Evolutionary conservation across 2,113 vertebrate genomes (phyloP).

Genomic region (Cygnus atratus): DNA sequence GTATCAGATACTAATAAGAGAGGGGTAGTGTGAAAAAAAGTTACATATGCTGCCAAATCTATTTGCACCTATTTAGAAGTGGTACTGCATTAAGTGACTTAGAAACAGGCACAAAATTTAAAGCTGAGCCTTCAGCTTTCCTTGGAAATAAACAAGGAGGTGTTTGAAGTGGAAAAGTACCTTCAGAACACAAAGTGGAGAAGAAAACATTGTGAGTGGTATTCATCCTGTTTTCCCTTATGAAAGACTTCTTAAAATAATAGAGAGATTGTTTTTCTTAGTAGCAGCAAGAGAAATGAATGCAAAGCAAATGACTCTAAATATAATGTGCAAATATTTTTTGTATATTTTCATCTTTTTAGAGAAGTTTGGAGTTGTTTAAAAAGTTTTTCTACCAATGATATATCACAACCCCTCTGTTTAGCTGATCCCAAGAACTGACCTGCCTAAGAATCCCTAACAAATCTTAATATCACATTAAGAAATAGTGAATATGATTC

Average conservation of each 20-base stretch:
- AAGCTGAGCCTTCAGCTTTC: not conserved
- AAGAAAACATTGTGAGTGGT: not conserved
- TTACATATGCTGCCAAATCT: not conserved
- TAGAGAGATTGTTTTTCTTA: not conserved
- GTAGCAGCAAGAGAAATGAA: not conserved
- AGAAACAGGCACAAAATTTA: not conserved
- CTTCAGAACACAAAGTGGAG: rapidly evolving
- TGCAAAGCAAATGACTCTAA: not conserved
- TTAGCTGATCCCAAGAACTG: not conserved
- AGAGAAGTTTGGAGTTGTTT: not conserved
- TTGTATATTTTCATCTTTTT: not conserved
- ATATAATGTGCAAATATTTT: not conserved
- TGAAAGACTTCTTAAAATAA: not conserved
- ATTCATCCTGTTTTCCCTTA: not conserved
- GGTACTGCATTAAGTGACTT: not conserved
- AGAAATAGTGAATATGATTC: not conserved
- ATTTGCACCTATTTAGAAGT: conserved; percentile 20
- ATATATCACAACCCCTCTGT: not conserved
- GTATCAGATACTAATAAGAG: not conserved
- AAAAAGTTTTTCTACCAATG: not conserved
- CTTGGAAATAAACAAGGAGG: not conserved
- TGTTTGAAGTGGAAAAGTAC: not conserved
- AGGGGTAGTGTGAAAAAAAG: not conserved
- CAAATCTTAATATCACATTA: not conserved
- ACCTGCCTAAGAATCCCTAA: not conserved